A percentile compares a stretch with the other conserved stretches of the same genome.
phyloP scores from a whole-genome alignment of 2,888 invertebrate species.

The Himalopsyche anomala region DNA sequence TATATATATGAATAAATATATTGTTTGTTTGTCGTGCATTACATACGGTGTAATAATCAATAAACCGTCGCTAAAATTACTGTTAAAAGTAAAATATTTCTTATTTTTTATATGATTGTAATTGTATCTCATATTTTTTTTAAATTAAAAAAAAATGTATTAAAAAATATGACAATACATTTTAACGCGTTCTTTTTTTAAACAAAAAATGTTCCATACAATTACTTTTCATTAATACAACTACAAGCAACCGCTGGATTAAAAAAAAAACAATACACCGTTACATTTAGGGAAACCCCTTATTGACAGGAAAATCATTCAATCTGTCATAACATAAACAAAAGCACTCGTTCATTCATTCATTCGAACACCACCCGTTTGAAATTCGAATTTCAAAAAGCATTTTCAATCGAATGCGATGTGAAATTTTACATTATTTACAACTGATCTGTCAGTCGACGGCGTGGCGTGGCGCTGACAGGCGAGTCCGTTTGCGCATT shows the following conservation, averaged over 20 bases:
- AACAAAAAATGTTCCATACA: too few species aligned
- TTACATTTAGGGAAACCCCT: slow-evolving; percentile 27
- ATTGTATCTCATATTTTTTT: too few species aligned
- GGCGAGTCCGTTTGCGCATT: slow-evolving; percentile 45
- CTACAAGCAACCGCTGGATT: neutral
- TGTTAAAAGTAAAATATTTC: too few species aligned
- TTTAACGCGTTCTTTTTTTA: too few species aligned
- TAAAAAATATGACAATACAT: too few species aligned
- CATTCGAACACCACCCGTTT: slow-evolving; percentile 42
- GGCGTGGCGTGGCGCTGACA: slow-evolving; percentile 52
- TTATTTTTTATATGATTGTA: too few species aligned
- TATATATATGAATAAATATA: too few species aligned
- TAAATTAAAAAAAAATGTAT: too few species aligned
- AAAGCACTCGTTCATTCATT: slow-evolving; percentile 44
- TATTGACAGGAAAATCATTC: slow-evolving; percentile 40
- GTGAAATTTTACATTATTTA: slow-evolving; percentile 58
- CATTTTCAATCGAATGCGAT: slow-evolving; percentile 48
- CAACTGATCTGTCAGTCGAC: slow-evolving; percentile 60
- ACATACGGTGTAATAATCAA: too few species aligned
- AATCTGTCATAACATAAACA: slow-evolving; percentile 39
- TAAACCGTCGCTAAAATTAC: too few species aligned
- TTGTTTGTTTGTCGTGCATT: too few species aligned
- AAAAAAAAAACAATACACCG: neutral
- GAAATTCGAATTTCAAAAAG: slow-evolving; percentile 41
- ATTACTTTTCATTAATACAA: neutral